phyloP scores from a whole-genome alignment of 2,113 vertebrate species.

The Neopipo cinnamomea region DNA sequence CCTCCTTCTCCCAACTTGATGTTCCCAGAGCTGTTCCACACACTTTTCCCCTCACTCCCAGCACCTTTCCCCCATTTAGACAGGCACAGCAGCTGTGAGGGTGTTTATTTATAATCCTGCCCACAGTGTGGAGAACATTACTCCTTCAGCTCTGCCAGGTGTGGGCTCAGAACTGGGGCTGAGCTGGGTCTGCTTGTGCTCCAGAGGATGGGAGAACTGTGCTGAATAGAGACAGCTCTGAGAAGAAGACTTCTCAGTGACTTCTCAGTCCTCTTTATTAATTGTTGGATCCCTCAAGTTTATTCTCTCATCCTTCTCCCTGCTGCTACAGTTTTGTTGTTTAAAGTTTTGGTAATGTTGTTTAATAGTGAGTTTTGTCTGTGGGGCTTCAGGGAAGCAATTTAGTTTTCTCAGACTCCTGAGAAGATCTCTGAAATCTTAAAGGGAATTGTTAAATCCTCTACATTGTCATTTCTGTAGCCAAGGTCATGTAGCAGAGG shows the following conservation, averaged over 20 bases:
- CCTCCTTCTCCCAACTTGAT: background rate
- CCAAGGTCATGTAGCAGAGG: background rate
- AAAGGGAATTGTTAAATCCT: background rate
- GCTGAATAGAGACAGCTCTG: rapidly evolving
- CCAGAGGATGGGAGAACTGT: rapidly evolving
- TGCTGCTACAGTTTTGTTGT: background rate
- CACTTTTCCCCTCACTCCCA: background rate
- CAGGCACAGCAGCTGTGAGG: background rate
- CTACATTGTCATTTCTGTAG: rapidly evolving
- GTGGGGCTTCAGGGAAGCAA: background rate
- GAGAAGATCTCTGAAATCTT: background rate
- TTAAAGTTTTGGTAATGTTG: background rate
- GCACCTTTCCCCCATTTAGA: background rate
- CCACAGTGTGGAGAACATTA: background rate
- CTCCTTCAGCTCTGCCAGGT: too few species aligned
- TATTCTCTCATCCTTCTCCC: background rate
- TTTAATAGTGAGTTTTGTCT: background rate
- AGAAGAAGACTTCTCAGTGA: background rate
- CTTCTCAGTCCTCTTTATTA: background rate
- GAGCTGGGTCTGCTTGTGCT: rapidly evolving
- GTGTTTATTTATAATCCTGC: background rate
- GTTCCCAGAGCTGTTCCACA: rapidly evolving
- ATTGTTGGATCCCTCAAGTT: background rate
- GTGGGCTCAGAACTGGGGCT: too few species aligned
- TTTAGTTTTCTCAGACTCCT: background rate